Evolutionary conservation across 2,797 vertebrate genomes (phyloP), one percentile per base, ranked within the genome.

Genomic region (Scleropages formosus): DNA sequence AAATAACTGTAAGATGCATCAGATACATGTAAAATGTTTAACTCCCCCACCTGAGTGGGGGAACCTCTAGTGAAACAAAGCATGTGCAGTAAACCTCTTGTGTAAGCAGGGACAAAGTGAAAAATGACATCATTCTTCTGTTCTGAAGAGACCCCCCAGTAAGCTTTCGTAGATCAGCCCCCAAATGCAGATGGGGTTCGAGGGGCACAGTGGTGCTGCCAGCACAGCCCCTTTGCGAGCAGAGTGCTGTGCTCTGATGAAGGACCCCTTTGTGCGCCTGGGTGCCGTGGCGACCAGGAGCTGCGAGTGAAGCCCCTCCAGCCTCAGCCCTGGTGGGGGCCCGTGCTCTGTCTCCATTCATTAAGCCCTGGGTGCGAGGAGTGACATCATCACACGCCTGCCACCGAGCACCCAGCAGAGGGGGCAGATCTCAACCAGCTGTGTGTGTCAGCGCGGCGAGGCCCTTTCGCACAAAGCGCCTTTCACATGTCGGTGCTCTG

Each of bases 361-460:
- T 91, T 91, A 89, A 82, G 75, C 73, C 75, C 84, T 69, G 71
- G 78, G 82, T 72, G 79, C 77, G 80, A 87, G 80, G 84, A 88
- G 87, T 89, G 86, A 89, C 86, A 87, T 90, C 89, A 87, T 86
- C 85, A 87, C 89, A 83, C 78, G 60, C 75, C 82, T 78, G 60
- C 75, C 82, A 81, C 81, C 81, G 82, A 85, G 86, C 79, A 76
- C 74, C 69, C 89, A 91, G 91, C 91, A 89, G 89, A 85, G 64
- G 78, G 76, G 59, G 79, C 81, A 86, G 89, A 92, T 90, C 89
- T 83, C 78, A 84, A 83, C 88, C 89, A 91, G 89, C 91, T 92
- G 91, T 72, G 60, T 72, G 60, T 73, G 56, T 75, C 78, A 61
- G 75, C 82, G 89, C 89, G 89, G 82, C 86, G 87, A 80, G 79